Conservation (phyloP, 2,888 invertebrate genomes). For the Cyaniris semiargus region DNA sequence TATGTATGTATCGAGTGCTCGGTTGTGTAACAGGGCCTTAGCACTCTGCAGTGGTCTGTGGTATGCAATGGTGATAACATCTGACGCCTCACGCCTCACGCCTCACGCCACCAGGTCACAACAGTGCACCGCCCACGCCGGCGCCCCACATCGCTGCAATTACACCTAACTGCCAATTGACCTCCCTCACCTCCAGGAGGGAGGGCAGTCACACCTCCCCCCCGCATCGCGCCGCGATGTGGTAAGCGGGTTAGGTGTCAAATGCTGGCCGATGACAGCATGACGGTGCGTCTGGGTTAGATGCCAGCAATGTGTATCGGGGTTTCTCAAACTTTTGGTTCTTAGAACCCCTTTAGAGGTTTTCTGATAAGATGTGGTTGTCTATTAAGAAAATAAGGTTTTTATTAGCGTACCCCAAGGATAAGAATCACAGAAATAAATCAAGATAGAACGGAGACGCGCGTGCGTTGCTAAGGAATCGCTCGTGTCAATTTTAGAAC, state of each 20-base stretch:
- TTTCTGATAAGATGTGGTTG: no score
- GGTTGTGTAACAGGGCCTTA: no score
- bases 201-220: slow-evolving; percentile 35
- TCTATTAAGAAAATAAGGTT: no score
- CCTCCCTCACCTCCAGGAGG: slow-evolving; percentile 41
- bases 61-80: neutral
- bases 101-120: neutral
- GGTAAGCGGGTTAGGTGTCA: neutral
- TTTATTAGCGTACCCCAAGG: no score
- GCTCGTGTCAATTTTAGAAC: no score
- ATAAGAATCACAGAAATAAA: no score
- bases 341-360: no score
- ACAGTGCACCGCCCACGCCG: slow-evolving; percentile 37
- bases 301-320: neutral
- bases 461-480: no score
- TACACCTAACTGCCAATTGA: slow-evolving; percentile 44
- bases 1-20: no score
- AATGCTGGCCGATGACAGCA: neutral
- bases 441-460: no score
- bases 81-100: neutral
- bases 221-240: slow-evolving; percentile 36
- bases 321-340: no score
- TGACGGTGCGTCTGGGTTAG: neutral
- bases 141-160: slow-evolving; percentile 40
- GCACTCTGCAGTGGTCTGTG: neutral